Conservation (phyloP, 2,888 invertebrate genomes). For the Orchestes rusci region DNA sequence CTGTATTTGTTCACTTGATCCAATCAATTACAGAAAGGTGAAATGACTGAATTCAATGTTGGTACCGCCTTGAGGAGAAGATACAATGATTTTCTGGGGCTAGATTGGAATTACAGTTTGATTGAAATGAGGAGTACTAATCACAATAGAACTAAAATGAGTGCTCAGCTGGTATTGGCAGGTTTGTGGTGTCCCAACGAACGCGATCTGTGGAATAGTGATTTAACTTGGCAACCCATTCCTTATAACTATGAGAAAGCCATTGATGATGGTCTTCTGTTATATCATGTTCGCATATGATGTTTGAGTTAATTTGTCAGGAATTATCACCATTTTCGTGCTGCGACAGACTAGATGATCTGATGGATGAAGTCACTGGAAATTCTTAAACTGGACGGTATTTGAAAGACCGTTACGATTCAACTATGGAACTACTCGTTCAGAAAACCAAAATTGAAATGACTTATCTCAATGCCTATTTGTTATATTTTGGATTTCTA, state of each 20-base stretch:
- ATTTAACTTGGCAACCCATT: constrained; percentile 29
- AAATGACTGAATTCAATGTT: constrained; percentile 48
- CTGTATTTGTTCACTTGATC: neutral
- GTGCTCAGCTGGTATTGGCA: constrained; percentile 57
- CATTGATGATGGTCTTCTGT: neutral
- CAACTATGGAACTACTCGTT: constrained; percentile 9
- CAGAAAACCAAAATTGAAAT: constrained; percentile 7
- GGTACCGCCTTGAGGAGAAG: constrained; percentile 55
- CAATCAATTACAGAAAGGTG: constrained; percentile 29
- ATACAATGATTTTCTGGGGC: constrained; percentile 55
- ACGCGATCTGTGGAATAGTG: constrained; percentile 48
- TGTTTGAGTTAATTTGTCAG: constrained; percentile 5
- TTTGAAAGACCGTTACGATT: constrained; percentile 8
- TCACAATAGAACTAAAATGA: constrained; percentile 64
- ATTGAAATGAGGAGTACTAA: constrained; percentile 53
- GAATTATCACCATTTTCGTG: constrained; percentile 24
- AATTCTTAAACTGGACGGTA: too few species aligned
- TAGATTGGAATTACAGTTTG: constrained; percentile 50
- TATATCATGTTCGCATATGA: neutral
- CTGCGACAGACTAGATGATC: constrained; percentile 30
- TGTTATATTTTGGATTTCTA: constrained; percentile 40
- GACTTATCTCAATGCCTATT: constrained; percentile 8
- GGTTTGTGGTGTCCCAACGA: constrained; percentile 56
- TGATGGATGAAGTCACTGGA: constrained; percentile 33
- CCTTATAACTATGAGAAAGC: constrained; percentile 23